phyloP scores from a whole-genome alignment of 2,113 vertebrate species.

The Misgurnus anguillicaudatus region DNA sequence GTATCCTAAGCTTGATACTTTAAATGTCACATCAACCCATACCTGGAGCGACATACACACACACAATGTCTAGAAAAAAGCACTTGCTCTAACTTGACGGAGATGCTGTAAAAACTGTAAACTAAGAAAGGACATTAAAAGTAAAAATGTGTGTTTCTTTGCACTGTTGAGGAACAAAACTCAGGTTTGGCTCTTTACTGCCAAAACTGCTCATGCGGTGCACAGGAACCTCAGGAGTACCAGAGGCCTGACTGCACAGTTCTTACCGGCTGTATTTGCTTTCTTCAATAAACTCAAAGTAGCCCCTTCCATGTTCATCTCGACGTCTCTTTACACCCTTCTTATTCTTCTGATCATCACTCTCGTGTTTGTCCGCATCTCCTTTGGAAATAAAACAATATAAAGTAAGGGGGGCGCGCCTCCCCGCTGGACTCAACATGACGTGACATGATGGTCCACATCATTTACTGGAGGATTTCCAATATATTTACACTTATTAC shows the following conservation, averaged over 20 bases:
- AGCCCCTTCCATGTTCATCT: conserved; percentile 97
- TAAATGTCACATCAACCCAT: background rate
- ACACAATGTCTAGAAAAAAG: background rate
- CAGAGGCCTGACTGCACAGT: conserved; percentile 79
- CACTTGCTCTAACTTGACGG: background rate
- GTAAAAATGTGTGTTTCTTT: conserved; percentile 58
- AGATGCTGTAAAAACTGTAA: background rate
- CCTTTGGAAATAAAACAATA: conserved; percentile 85
- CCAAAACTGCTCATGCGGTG: conserved; percentile 70
- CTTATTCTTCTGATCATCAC: conserved; percentile 96
- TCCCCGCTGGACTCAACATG: conserved; percentile 63
- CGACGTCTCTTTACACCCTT: conserved; percentile 97
- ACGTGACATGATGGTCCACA: conserved; percentile 55
- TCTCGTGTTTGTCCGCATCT: conserved; percentile 92
- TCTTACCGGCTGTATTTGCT: conserved; percentile 99
- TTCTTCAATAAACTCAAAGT: conserved; percentile 99
- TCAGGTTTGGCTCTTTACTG: conserved; percentile 74
- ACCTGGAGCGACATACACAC: background rate
- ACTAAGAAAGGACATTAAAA: background rate
- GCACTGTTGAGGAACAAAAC: conserved; percentile 63
- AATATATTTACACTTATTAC: background rate
- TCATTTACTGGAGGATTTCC: conserved; percentile 21
- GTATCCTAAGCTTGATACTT: too few species aligned
- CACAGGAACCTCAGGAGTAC: conserved; percentile 79
- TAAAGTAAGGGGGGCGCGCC: conserved; percentile 80